phyloP scores from a whole-genome alignment of 2,113 vertebrate genomes.

The Macquaria ambigua region DNA sequence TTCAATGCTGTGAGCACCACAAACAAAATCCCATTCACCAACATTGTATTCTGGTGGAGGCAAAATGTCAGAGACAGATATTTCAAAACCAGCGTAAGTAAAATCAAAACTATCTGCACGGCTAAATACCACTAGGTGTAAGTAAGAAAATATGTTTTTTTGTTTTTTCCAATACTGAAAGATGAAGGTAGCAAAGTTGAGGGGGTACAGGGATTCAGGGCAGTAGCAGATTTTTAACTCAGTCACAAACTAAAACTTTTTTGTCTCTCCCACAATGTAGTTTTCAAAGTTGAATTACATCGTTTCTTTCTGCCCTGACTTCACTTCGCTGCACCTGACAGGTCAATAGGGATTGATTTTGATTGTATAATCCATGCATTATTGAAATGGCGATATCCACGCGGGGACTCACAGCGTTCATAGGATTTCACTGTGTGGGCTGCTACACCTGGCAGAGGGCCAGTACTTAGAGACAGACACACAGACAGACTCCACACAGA shows the following conservation, averaged over 20 bases:
- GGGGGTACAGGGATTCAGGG: background rate
- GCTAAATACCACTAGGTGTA: too few relatives aligned
- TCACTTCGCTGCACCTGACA: constrained; percentile 50
- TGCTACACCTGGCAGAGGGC: constrained; percentile 53
- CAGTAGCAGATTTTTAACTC: background rate
- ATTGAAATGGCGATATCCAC: constrained; percentile 68
- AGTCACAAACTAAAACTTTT: constrained; percentile 10
- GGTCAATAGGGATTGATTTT: constrained; percentile 59
- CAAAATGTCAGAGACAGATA: background rate
- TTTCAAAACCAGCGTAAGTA: background rate
- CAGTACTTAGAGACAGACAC: constrained; percentile 42
- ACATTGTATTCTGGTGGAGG: background rate
- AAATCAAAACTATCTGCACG: background rate
- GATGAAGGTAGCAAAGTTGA: background rate
- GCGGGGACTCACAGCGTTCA: constrained; percentile 49
- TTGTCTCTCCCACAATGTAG: constrained; percentile 15
- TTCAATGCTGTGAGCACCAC: background rate
- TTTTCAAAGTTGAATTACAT: constrained; percentile 48
- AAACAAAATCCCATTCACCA: background rate
- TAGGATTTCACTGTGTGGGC: constrained; percentile 68
- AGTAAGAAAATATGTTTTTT: background rate
- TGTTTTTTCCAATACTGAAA: background rate
- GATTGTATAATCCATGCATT: constrained; percentile 62
- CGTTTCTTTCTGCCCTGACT: constrained; percentile 31
- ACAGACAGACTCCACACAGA: constrained; percentile 61